A percentile compares a stretch with the other conserved stretches of the same genome.
Conservation (phyloP, 2,113 vertebrate genomes). For the Myanophis thanlyinensis region DNA sequence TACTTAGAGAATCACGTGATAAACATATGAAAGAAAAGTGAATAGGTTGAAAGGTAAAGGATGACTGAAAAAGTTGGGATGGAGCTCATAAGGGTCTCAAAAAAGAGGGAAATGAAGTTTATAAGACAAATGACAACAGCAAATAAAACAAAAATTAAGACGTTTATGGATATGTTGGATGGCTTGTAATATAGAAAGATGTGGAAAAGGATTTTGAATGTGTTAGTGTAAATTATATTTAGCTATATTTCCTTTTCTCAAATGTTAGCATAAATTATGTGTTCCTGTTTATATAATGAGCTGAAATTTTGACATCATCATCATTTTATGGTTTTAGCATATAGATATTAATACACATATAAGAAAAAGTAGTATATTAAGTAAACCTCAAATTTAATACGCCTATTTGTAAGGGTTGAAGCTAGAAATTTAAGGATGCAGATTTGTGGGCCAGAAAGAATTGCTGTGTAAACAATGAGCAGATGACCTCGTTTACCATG, state of each 20-base stretch:
- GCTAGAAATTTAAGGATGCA: not conserved
- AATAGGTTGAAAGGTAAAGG: not conserved
- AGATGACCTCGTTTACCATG: not conserved
- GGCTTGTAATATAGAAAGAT: not conserved
- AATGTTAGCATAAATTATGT: not conserved
- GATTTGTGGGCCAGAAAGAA: not conserved
- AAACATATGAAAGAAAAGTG: not conserved
- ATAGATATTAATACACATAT: not conserved
- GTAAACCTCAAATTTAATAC: not conserved
- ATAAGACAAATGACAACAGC: not conserved
- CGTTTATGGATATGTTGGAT: not conserved
- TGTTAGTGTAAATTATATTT: not conserved
- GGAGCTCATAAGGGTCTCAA: not conserved
- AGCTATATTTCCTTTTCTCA: not conserved
- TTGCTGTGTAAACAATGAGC: not conserved
- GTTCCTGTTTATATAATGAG: not conserved
- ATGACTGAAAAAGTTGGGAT: not conserved
- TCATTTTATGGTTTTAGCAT: not conserved
- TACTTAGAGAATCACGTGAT: not conserved
- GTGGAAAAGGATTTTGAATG: not conserved
- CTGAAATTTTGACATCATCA: not conserved
- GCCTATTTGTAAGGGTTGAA: not conserved
- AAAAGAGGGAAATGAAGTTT: not conserved
- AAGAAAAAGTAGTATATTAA: not conserved
- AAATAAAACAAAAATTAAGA: not conserved